Conservation (phyloP, 2,888 invertebrate species). For the Kuschelorhynchus macadamiae region DNA sequence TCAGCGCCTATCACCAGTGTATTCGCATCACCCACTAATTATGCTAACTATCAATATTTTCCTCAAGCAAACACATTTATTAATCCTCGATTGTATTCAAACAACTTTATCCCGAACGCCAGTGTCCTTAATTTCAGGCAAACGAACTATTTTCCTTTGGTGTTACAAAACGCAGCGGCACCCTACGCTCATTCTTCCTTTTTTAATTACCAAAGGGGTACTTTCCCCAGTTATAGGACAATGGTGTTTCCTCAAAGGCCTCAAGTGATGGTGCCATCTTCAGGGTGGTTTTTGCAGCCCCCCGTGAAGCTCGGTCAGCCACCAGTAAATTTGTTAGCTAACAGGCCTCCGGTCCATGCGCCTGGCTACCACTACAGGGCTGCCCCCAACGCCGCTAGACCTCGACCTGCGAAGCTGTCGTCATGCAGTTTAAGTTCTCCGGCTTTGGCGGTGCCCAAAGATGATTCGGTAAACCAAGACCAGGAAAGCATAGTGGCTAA, state of each 20-base stretch:
- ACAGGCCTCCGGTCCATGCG: slow-evolving; percentile 9
- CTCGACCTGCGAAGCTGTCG: not conserved
- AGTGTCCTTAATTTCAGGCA: slow-evolving; percentile 40
- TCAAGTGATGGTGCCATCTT: slow-evolving; percentile 31
- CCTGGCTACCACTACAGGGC: slow-evolving; percentile 19
- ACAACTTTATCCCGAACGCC: slow-evolving; percentile 41
- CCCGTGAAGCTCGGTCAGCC: slow-evolving; percentile 18
- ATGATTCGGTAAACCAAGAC: slow-evolving; percentile 40
- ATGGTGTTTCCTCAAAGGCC: slow-evolving; percentile 33
- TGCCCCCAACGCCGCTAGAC: slow-evolving; percentile 5
- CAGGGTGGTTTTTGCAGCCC: slow-evolving; percentile 33
- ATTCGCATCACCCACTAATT: slow-evolving; percentile 14
- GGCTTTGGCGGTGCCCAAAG: not conserved
- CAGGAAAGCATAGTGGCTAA: slow-evolving; percentile 54
- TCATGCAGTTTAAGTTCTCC: slow-evolving; percentile 6
- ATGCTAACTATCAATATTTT: slow-evolving; percentile 36
- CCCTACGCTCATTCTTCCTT: slow-evolving; percentile 19
- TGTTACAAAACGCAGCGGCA: slow-evolving; percentile 28
- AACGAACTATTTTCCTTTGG: slow-evolving; percentile 38
- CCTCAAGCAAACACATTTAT: slow-evolving; percentile 45
- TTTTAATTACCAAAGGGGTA: slow-evolving; percentile 22
- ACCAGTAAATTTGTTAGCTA: slow-evolving; percentile 22
- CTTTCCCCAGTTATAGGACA: slow-evolving; percentile 29
- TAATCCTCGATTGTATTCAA: slow-evolving; percentile 41
- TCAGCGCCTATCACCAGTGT: slow-evolving; percentile 34